Evolutionary conservation across 2,113 vertebrate genomes (phyloP), one percentile per base, ranked within the genome.

Genomic region (Hippocampus comes): DNA sequence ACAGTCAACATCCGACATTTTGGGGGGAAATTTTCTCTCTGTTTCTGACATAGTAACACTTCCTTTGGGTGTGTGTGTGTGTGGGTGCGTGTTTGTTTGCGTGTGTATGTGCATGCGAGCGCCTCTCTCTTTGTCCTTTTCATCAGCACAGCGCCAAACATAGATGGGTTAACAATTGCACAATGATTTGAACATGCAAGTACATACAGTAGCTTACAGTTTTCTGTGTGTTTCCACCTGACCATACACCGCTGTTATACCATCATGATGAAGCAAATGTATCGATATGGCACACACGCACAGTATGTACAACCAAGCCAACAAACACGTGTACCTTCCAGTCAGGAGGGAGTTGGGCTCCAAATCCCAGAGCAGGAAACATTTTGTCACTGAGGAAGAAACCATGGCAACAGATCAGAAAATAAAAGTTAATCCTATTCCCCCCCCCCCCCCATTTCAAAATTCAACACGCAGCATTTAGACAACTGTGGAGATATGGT

Each of bases 351-450:
- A 99, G 91, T 87, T 99, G 95, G 66, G 97, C 97, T 1, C 97
- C 97, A 12, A 99, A 99, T 81, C 97, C 97, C 84, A 99, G 90
- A 68, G 97, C 97, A 75, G 97, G 97, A 93, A 99, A 99, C 95
- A 98, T 97, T 93, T 99, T 99, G 88, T 98, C 95, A 55, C 97
- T 99, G 78, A 71, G 87, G 77, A 80, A 82, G 83, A 91, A 89
- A 91, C 63, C 88, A 88, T 72, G 86, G 79, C 76, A 90, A 87
- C 80, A 89, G 79, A 86, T 89, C 84, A 64, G 69, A 79, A 49
- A 17, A 61, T 48, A 20, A 69, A 77, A 82, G 82, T 84, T 78
- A 77, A 80, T 56, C 67, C 55, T 25, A 68, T 78, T 34, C 30
- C 30, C 30, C 70, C 56, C 46, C 5, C 10, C 5, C 30, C 42